Evolutionary conservation across 2,888 invertebrate species (phyloP).

Genomic region (Coleophora deauratella): DNA sequence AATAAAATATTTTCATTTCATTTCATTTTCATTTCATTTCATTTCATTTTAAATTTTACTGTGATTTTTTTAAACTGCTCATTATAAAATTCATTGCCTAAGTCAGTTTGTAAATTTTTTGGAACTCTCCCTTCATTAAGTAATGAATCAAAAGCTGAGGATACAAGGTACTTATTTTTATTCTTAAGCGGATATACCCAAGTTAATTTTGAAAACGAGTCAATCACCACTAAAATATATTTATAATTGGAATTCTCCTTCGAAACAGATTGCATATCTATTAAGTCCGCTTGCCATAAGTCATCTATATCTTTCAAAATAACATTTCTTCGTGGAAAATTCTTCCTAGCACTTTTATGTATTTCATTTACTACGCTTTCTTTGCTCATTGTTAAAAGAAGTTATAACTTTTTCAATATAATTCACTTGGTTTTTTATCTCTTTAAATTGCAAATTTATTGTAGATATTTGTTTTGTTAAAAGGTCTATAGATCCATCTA

Average conservation of each 20-base stretch:
- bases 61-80: neutral
- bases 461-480: neutral
- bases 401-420: neutral
- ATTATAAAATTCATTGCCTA: conserved; percentile 10
- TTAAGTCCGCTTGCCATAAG: conserved; percentile 49
- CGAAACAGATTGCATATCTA: conserved; percentile 18
- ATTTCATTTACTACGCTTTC: conserved; percentile 6
- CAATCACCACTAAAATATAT: conserved; percentile 12
- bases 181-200: no score
- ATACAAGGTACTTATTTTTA: no score
- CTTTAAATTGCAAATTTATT: neutral
- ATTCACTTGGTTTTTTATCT: neutral
- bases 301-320: conserved; percentile 39
- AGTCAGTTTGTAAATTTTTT: conserved; percentile 9
- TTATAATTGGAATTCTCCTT: conserved; percentile 10
- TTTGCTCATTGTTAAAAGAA: conserved; percentile 5
- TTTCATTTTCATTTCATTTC: no score
- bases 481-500: no score
- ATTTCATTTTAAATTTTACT: conserved; percentile 4
- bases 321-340: conserved; percentile 31
- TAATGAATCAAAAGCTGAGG: no score
- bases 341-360: conserved; percentile 20
- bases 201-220: neutral
- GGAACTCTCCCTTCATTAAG: neutral
- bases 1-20: no score